Evolutionary conservation across 2,888 invertebrate species (phyloP).

Genomic region (Teinopalpus imperialis): DNA sequence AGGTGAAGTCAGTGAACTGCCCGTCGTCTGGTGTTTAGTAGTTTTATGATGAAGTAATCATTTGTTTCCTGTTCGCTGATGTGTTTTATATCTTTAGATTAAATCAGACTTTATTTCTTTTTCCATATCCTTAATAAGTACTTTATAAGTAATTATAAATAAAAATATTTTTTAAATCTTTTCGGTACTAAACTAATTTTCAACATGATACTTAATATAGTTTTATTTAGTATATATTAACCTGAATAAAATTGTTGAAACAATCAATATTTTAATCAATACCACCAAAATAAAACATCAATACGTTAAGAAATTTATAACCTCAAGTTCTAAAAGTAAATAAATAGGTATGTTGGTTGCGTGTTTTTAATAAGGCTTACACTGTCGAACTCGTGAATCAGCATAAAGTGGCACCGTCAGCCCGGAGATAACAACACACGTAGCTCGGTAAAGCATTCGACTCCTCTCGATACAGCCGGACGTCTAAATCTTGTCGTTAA

Average conservation of each 20-base stretch:
- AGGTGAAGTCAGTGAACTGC: constrained; percentile 76
- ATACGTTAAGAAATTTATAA: too few species aligned
- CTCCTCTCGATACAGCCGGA: constrained; percentile 38
- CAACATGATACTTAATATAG: too few species aligned
- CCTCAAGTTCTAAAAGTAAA: too few species aligned
- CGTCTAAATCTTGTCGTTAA: constrained; percentile 39
- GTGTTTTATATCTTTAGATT: constrained; percentile 7
- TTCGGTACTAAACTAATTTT: too few species aligned
- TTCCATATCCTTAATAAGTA: not conserved
- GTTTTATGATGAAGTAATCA: constrained; percentile 72
- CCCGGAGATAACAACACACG: constrained; percentile 9
- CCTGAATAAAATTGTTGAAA: too few species aligned
- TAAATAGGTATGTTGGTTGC: constrained; percentile 11
- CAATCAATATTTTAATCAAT: too few species aligned
- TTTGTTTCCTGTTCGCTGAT: constrained; percentile 38
- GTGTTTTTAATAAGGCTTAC: constrained; percentile 22
- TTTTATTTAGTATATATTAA: too few species aligned
- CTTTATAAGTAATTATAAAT: too few species aligned
- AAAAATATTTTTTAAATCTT: too few species aligned
- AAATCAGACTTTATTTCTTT: constrained; percentile 5
- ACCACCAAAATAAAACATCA: too few species aligned
- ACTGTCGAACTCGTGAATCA: constrained; percentile 27
- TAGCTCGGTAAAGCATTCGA: constrained; percentile 11
- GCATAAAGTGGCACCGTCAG: constrained; percentile 16
- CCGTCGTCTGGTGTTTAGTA: constrained; percentile 71